Conservation (phyloP, 30 jellyfish, hydroid and myxozoan genomes). For the Hydractinia symbiolongicarpus region DNA sequence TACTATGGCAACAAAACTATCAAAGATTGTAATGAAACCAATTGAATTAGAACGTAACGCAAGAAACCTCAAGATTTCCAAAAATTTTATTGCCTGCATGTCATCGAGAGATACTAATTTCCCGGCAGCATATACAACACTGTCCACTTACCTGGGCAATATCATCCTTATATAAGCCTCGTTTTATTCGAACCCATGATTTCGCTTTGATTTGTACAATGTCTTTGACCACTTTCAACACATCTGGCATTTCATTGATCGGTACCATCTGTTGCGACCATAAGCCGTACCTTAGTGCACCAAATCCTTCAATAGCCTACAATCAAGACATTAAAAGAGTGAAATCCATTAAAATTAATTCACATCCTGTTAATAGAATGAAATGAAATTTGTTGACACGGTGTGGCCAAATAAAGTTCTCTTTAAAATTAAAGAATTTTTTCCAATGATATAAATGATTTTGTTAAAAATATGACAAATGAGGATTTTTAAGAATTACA, state of each 20-base stretch:
- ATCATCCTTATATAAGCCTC: conserved; percentile 95
- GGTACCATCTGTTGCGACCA: conserved; percentile 99
- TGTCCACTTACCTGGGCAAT: conserved; percentile 78
- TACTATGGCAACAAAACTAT: too few species aligned
- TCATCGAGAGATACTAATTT: not conserved
- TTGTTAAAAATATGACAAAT: too few species aligned
- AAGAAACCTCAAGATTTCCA: not conserved
- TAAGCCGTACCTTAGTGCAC: conserved; percentile 85
- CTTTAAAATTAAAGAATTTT: too few species aligned
- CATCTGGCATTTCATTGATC: conserved; percentile 95
- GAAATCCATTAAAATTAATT: too few species aligned
- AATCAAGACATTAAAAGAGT: too few species aligned
- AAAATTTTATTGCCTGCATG: not conserved
- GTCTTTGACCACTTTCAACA: conserved; percentile 88
- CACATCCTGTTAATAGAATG: too few species aligned
- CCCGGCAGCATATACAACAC: not conserved
- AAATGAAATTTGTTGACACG: too few species aligned
- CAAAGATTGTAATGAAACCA: not conserved
- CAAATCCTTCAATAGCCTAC: conserved; percentile 97
- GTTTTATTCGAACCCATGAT: conserved; percentile 94
- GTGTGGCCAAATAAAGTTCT: too few species aligned
- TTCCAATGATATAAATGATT: too few species aligned
- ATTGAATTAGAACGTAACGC: not conserved
- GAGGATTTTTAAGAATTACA: too few species aligned
- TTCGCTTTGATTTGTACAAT: conserved; percentile 77